Conservation (phyloP, 2,888 invertebrate genomes). For the Acanthopleura granulata region DNA sequence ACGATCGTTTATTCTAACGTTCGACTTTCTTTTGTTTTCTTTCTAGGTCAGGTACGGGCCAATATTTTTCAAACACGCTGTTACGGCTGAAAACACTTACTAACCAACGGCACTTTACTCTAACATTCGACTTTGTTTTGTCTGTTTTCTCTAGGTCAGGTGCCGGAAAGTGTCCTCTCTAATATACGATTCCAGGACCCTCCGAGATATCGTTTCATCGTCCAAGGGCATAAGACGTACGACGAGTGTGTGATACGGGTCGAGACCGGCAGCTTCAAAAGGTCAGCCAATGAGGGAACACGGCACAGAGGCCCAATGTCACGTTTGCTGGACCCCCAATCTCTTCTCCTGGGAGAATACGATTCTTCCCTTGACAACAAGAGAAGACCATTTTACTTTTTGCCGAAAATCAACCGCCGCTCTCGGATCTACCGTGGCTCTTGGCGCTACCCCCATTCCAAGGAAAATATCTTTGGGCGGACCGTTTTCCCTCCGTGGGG, state of each 20-base stretch:
- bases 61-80: no score
- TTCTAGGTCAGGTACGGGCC: no score
- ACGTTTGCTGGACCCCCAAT: neutral
- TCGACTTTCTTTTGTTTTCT: no score
- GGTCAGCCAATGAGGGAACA: neutral
- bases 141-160: neutral
- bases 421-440: no score
- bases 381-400: constrained; percentile 1
- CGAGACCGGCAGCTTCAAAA: neutral
- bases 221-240: neutral
- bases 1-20: no score
- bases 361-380: neutral
- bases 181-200: neutral
- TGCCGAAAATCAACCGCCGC: neutral
- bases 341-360: neutral
- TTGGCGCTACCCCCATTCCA: no score
- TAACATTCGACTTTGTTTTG: neutral
- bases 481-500: no score
- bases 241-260: neutral
- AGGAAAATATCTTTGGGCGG: no score
- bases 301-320: neutral
- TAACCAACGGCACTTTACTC: no score
- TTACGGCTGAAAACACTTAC: no score
- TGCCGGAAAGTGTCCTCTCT: neutral
- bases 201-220: neutral